Evolutionary conservation across 2,888 invertebrate genomes (phyloP), one percentile per base, ranked within the genome.

Genomic region (Campoplex capitator): DNA sequence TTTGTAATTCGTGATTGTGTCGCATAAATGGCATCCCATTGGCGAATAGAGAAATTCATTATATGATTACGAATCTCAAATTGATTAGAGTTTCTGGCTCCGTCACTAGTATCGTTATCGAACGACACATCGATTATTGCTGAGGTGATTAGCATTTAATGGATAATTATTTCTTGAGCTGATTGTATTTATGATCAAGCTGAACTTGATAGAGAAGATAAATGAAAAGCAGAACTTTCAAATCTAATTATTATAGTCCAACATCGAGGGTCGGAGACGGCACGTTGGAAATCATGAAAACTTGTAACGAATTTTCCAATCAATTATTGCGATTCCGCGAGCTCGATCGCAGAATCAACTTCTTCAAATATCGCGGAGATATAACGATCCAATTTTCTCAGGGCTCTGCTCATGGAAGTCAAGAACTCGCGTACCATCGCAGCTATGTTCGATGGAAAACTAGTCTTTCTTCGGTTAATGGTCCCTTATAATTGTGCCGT

Each of bases 351-450:
- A 51, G 13, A 38, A 77, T 16, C 9, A 67, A 67, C 68, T 38
- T 42, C 42, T 67, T 35, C 56, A 73, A 68, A 84, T 81, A 79
- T 84, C 56, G 13, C 13, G 42, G 51, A 48, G 28, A 28, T 32
- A 65, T 42, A 67, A 73, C 73, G 85, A 85, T 81, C 81, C 85
- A 85, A 85, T 85, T 85, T 85, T 77, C 71, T 77, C 38, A 51
- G 62, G 38, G 73, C n/a, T 45, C 42, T 51, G 35, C 56, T 48
- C 38, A 67, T 51, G 48, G 28, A n/a, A 73, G 48, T 79, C 70
- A 51, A 42, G 56, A 35, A 56, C 38, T 45, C 74, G 6, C 23
- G n/a, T 32, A 18, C 32, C n/a, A 16, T 51, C 67, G 23, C 23
- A 67, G 28, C 42, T 28, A 42, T 51, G 65, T 76, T 79, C 48